Conservation (phyloP, 2,888 invertebrate species). For the Harpalus rubripes region DNA sequence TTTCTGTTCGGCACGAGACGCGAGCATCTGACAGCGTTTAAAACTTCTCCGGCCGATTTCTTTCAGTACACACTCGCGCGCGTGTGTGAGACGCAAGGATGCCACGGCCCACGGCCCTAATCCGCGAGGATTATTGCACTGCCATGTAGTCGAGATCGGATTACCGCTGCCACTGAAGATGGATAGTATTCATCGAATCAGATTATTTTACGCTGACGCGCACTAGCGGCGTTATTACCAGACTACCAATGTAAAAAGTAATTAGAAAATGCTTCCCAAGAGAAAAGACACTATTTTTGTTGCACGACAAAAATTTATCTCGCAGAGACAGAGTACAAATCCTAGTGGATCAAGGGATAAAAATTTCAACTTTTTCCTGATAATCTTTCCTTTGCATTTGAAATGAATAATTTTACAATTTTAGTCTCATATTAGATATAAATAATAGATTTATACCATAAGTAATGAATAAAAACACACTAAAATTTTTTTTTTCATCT, state of each 20-base stretch:
- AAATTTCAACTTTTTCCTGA: background rate
- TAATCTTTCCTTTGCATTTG: background rate
- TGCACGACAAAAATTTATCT: background rate
- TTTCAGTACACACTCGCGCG: slow-evolving; percentile 51
- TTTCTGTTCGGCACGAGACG: slow-evolving; percentile 36
- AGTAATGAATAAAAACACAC: no score
- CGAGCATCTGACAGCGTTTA: slow-evolving; percentile 52
- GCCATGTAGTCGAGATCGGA: slow-evolving; percentile 60
- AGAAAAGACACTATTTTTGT: background rate
- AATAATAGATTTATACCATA: no score
- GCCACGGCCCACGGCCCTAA: slow-evolving; percentile 36
- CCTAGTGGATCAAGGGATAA: background rate
- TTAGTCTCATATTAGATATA: no score
- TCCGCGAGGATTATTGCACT: slow-evolving; percentile 61
- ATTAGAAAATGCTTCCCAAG: slow-evolving; percentile 52
- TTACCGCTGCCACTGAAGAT: slow-evolving; percentile 58
- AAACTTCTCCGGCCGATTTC: slow-evolving; percentile 41
- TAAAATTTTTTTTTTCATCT: no score
- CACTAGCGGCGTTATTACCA: slow-evolving; percentile 52
- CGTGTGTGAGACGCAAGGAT: slow-evolving; percentile 15
- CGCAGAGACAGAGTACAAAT: background rate
- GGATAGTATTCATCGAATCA: slow-evolving; percentile 62
- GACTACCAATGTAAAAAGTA: slow-evolving; percentile 62
- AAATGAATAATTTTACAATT: no score
- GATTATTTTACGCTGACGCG: slow-evolving; percentile 62